phyloP scores from a whole-genome alignment of 2,113 vertebrate genomes.

The Mixornis gularis region DNA sequence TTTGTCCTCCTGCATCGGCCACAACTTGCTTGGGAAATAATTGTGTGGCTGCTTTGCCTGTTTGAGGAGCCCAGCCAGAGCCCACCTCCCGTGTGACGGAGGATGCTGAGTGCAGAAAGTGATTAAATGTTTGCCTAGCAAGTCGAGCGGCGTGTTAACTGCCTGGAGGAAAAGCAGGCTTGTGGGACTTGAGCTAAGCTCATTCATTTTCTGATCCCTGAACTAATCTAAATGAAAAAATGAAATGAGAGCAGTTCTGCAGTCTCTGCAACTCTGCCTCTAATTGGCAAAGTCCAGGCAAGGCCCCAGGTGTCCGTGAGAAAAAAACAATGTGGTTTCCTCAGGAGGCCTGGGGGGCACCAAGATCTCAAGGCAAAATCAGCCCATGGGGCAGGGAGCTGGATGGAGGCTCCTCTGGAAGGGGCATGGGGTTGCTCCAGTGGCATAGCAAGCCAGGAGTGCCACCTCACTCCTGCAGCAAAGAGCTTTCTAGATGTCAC shows the following conservation, averaged over 20 bases:
- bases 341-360: neutral
- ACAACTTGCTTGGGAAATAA: neutral
- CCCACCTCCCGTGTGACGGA: neutral
- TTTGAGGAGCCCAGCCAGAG: neutral
- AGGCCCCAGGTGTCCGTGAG: neutral
- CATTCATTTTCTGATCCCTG: constrained; percentile 51
- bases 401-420: neutral
- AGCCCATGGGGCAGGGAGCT: neutral
- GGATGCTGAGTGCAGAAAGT: neutral
- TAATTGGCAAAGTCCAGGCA: neutral
- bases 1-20: fast-evolving
- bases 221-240: constrained; percentile 31
- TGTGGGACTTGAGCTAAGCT: constrained; percentile 9
- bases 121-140: constrained; percentile 41
- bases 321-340: neutral
- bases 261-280: neutral
- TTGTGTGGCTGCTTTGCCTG: neutral
- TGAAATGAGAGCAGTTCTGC: constrained; percentile 6
- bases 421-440: neutral
- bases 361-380: neutral
- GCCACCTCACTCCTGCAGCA: neutral
- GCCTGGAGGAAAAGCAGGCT: constrained; percentile 39
- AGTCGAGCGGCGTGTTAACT: neutral
- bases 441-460: fast-evolving
- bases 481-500: neutral